phyloP scores from a whole-genome alignment of 1,140 invertebrate species.

The Zophobas morio region DNA sequence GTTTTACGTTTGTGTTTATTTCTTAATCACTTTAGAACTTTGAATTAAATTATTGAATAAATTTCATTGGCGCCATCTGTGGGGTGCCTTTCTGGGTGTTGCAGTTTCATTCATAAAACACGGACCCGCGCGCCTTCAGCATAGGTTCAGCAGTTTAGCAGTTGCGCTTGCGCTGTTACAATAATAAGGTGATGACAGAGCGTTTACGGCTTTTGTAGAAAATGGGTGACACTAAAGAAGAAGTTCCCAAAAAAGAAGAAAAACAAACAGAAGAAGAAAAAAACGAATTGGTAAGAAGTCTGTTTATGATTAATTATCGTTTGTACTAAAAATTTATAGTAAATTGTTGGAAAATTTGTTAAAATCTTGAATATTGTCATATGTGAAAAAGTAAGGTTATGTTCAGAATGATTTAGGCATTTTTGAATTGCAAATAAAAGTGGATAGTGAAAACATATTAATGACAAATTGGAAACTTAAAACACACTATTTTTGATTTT shows the following conservation, averaged over 20 bases:
- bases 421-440: constrained; percentile 15
- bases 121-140: no score
- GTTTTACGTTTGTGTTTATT: no score
- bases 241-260: constrained; percentile 43
- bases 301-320: constrained; percentile 8
- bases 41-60: no score
- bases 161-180: no score
- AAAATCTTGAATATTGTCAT: background rate
- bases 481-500: no score
- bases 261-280: constrained; percentile 53
- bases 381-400: constrained; percentile 22
- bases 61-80: no score
- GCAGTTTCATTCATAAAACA: background rate
- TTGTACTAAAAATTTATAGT: background rate
- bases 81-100: background rate
- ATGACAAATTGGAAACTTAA: no score
- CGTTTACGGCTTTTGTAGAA: constrained; percentile 55
- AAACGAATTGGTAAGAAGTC: constrained; percentile 53
- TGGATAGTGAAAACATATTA: no score
- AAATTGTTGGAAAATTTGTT: background rate
- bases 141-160: background rate
- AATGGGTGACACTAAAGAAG: constrained; percentile 43
- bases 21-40: no score
- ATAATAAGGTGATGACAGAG: constrained; percentile 59
- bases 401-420: constrained; percentile 4